Conservation (phyloP, 1,140 invertebrate genomes). For the Drosophila erecta region DNA sequence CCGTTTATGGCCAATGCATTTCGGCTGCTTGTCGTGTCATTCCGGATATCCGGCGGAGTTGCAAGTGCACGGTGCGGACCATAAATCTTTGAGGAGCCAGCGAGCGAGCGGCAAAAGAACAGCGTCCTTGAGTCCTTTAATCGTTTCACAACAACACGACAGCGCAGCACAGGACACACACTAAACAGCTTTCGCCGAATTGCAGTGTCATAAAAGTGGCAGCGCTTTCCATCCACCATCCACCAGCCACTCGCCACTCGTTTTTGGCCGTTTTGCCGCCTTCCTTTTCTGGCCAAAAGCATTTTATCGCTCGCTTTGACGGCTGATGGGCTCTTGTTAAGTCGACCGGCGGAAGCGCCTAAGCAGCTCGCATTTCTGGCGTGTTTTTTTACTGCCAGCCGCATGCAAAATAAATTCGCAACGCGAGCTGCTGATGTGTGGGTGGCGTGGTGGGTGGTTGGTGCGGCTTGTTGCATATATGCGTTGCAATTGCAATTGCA, state of each 20-base stretch:
- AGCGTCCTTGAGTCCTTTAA: conserved; percentile 35
- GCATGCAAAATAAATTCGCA: conserved; percentile 73
- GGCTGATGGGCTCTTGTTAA: conserved; percentile 52
- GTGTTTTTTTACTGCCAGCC: conserved; percentile 63
- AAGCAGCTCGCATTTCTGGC: conserved; percentile 61
- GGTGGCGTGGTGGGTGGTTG: conserved; percentile 1
- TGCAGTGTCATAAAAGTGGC: conserved; percentile 75
- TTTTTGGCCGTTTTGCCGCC: conserved; percentile 3
- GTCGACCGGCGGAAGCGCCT: conserved; percentile 55
- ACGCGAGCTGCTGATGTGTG: conserved; percentile 21
- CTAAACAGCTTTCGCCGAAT: conserved; percentile 52
- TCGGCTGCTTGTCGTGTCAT: conserved; percentile 66
- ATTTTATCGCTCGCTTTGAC: conserved; percentile 49
- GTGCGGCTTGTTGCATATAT: conserved; percentile 39
- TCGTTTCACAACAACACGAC: conserved; percentile 40
- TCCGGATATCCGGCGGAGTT: conserved; percentile 71
- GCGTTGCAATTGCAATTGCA: conserved; percentile 74
- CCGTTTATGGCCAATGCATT: conserved; percentile 49
- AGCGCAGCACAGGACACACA: neutral
- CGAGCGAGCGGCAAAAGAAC: conserved; percentile 37
- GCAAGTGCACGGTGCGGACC: conserved; percentile 60
- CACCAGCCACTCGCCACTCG: too few relatives aligned
- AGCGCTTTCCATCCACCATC: conserved; percentile 32
- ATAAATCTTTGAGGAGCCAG: conserved; percentile 61
- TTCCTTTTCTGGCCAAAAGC: conserved; percentile 45